Conservation (phyloP, 2,888 invertebrate genomes). For the Allolobophora icterica region DNA sequence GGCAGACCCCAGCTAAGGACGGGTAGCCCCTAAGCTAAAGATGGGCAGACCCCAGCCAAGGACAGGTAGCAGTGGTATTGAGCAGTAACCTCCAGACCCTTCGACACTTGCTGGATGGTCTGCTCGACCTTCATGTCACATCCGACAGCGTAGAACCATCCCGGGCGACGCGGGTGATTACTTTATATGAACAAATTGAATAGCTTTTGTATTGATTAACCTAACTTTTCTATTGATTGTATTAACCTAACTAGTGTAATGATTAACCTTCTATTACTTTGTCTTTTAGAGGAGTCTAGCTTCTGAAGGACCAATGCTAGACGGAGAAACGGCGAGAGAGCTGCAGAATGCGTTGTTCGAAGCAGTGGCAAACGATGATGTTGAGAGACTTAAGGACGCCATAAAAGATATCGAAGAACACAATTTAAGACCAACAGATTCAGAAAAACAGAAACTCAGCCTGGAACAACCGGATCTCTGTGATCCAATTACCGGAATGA, state of each 20-base stretch:
- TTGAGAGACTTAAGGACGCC: neutral
- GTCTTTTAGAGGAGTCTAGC: neutral
- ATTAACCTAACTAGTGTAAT: neutral
- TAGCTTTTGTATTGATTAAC: no score
- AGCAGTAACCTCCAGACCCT: neutral
- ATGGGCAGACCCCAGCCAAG: no score
- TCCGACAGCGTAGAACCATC: neutral
- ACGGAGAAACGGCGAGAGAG: neutral
- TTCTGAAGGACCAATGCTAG: neutral
- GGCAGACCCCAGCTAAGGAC: no score
- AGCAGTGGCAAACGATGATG: neutral
- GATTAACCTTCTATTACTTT: neutral
- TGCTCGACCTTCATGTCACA: no score
- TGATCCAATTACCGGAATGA: slow-evolving; percentile 32
- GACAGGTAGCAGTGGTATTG: no score
- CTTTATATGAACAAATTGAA: neutral
- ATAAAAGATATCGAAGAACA: neutral
- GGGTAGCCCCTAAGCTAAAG: no score
- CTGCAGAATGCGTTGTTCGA: neutral
- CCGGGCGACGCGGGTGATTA: neutral
- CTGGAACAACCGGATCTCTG: slow-evolving; percentile 29
- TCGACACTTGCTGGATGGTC: no score
- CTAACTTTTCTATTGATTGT: neutral
- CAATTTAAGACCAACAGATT: neutral
- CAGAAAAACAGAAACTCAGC: neutral